Evolutionary conservation across 2,888 invertebrate species (phyloP).

Genomic region (Drosophila borborema): DNA sequence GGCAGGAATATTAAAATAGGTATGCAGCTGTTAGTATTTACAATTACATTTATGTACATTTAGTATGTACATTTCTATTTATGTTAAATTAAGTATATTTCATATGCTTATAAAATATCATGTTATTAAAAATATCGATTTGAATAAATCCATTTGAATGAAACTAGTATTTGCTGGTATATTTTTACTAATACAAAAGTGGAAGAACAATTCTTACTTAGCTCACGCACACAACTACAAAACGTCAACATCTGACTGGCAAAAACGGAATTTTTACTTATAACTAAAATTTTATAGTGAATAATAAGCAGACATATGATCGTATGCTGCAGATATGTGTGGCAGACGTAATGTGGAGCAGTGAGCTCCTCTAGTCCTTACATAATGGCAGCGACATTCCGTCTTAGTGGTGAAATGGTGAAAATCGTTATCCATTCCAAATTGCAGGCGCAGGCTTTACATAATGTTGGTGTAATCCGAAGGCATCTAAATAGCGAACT

Average conservation of each 20-base stretch:
- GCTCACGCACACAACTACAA: neutral
- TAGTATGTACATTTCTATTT: neutral
- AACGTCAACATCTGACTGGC: slow-evolving; percentile 42
- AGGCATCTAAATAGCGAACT: slow-evolving; percentile 87
- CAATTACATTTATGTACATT: neutral
- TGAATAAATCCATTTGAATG: neutral
- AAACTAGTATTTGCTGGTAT: neutral
- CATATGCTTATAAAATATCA: too few relatives aligned
- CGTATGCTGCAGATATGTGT: slow-evolving; percentile 38
- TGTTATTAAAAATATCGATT: too few relatives aligned
- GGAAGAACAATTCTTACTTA: neutral
- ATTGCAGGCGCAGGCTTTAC: neutral
- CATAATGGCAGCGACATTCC: slow-evolving; percentile 58
- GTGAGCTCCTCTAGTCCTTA: slow-evolving; percentile 55
- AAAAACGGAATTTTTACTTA: slow-evolving; percentile 15
- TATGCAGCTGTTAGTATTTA: neutral
- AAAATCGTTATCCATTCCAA: slow-evolving; percentile 13
- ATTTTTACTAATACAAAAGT: neutral
- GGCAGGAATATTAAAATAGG: neutral
- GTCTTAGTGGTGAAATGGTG: slow-evolving; percentile 20
- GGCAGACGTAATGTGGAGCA: slow-evolving; percentile 19
- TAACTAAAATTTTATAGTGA: slow-evolving; percentile 46
- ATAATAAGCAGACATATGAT: slow-evolving; percentile 16
- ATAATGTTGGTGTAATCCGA: slow-evolving; percentile 17
- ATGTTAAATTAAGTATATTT: too few relatives aligned